Percentiles rank a stretch among this genome's conserved stretches.
Evolutionary conservation across 2,888 invertebrate species (phyloP).

Genomic region (Shargacucullia verbasci): DNA sequence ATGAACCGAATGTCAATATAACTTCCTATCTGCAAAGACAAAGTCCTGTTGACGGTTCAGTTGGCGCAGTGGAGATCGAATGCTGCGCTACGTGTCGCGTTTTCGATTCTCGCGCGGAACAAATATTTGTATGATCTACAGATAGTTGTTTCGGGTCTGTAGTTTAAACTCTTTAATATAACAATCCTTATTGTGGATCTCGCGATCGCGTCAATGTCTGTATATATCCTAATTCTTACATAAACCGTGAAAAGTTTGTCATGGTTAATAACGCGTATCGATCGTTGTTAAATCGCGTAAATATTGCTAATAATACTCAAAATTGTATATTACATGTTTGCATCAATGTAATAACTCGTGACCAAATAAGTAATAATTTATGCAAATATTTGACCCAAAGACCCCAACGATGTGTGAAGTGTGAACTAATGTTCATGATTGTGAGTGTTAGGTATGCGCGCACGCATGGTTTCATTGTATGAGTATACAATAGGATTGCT

Average conservation of each 20-base stretch:
- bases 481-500: conserved; percentile 43
- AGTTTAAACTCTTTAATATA: no score
- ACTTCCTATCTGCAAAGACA: no score
- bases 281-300: not conserved
- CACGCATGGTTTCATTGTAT: conserved; percentile 24
- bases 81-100: no score
- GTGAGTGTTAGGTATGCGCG: not conserved
- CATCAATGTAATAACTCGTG: conserved; percentile 33
- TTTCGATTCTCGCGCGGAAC: no score
- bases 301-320: conserved; percentile 9
- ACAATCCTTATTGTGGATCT: no score
- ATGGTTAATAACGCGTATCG: not conserved
- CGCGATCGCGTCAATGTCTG: not conserved
- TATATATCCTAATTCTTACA: conserved; percentile 6
- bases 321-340: conserved; percentile 20
- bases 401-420: conserved; percentile 42
- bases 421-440: conserved; percentile 30
- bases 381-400: conserved; percentile 61
- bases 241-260: conserved; percentile 3
- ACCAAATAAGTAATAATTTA: conserved; percentile 37
- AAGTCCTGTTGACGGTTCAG: no score
- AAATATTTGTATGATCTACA: no score
- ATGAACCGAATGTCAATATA: no score
- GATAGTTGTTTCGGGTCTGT: no score
- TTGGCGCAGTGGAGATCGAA: no score